Percentiles rank a stretch among this genome's conserved stretches.
These are phyloP conservation scores for Vulpes lagopus DNA, from an alignment of 2,113 vertebrate species.

Conservation along the genomic window DNA sequence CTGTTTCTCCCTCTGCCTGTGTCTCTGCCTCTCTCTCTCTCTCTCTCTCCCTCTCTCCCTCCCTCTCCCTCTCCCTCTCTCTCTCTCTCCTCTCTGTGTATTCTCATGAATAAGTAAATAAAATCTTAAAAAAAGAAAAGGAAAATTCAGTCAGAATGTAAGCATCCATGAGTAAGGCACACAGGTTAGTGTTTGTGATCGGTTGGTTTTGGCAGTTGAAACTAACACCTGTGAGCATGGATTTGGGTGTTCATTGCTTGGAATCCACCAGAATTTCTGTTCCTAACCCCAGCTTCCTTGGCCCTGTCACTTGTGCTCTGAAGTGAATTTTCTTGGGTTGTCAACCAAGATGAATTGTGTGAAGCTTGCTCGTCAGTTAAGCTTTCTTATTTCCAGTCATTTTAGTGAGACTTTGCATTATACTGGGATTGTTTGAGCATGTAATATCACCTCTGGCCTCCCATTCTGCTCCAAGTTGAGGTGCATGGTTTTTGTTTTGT, in stretches of 20 bases:
- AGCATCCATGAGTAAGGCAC: not conserved
- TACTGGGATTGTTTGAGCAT: accelerated
- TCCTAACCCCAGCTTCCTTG: not conserved
- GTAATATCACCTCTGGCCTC: not conserved
- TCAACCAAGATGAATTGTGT: not conserved
- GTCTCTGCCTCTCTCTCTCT: no score
- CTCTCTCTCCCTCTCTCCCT: accelerated
- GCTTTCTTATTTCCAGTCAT: not conserved
- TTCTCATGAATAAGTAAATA: no score
- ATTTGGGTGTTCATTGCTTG: not conserved
- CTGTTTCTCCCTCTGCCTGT: no score
- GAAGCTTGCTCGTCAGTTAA: no score
- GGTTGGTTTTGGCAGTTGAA: not conserved
- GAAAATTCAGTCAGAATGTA: not conserved
- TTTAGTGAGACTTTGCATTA: no score
- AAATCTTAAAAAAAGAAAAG: no score
- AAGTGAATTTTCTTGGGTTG: not conserved
- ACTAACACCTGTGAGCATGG: not conserved
- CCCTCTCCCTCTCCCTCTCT: no score
- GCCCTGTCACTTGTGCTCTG: accelerated
- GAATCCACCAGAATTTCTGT: not conserved
- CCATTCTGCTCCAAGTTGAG: not conserved
- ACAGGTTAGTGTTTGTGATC: no score
- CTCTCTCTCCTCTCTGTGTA: no score
- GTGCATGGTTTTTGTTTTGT: not conserved